phyloP scores from a whole-genome alignment of 1,140 invertebrate species.

The Aethina tumida region DNA sequence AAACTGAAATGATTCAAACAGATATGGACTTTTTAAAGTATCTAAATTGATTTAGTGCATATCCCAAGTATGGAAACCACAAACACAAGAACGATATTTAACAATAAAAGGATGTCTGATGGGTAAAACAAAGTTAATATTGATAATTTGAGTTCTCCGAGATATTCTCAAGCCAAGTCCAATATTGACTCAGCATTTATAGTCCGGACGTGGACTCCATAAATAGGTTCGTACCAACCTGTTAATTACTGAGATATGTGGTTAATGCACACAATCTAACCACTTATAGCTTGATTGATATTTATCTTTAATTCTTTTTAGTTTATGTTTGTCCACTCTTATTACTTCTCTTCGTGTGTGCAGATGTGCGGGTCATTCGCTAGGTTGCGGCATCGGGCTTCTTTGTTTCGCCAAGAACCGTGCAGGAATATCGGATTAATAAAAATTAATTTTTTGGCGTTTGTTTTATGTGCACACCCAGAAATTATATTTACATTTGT shows the following conservation, averaged over 20 bases:
- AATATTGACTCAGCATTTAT: constrained; percentile 37
- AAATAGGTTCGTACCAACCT: constrained; percentile 36
- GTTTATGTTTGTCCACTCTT: constrained; percentile 10
- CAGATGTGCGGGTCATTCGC: no score
- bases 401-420: no score
- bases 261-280: constrained; percentile 32
- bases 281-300: constrained; percentile 32
- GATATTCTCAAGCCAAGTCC: constrained; percentile 33
- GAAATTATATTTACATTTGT: no score
- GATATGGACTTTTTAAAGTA: not conserved
- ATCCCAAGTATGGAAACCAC: no score
- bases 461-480: no score
- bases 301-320: constrained; percentile 28
- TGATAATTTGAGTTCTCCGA: constrained; percentile 32
- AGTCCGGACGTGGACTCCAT: constrained; percentile 35
- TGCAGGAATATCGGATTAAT: no score
- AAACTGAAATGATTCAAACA: not conserved
- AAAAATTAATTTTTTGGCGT: no score
- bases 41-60: no score
- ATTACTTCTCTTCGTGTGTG: constrained; percentile 6
- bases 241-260: constrained; percentile 37
- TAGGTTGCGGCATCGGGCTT: no score
- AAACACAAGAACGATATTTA: constrained; percentile 16
- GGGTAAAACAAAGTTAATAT: constrained; percentile 36
- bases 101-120: constrained; percentile 24